phyloP scores from a whole-genome alignment of 2,888 invertebrate genomes.

The Frankliniella fusca region DNA sequence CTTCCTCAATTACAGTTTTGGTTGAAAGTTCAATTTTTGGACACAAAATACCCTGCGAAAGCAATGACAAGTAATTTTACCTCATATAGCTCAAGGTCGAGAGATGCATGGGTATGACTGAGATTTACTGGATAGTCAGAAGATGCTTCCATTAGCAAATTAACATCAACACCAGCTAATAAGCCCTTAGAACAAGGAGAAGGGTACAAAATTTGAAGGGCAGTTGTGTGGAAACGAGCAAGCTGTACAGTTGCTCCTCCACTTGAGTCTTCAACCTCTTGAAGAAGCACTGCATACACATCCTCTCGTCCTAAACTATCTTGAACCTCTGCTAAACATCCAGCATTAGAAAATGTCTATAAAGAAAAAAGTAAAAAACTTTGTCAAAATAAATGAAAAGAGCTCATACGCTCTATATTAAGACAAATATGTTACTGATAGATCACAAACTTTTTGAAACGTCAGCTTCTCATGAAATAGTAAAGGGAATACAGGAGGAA shows the following conservation, averaged over 20 bases:
- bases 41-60: not conserved
- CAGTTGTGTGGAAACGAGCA: constrained; percentile 60
- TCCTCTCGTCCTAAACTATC: constrained; percentile 55
- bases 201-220: constrained; percentile 63
- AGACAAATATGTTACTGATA: too few relatives aligned
- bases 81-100: not conserved
- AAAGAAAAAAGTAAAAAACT: not conserved
- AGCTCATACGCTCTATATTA: not conserved
- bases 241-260: constrained; percentile 52
- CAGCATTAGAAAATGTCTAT: constrained; percentile 39
- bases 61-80: constrained; percentile 38
- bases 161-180: constrained; percentile 57
- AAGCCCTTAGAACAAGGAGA: constrained; percentile 53
- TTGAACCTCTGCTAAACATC: constrained; percentile 50
- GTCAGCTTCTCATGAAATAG: constrained; percentile 66
- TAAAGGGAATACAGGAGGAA: constrained; percentile 68
- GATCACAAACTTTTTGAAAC: constrained; percentile 55
- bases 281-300: constrained; percentile 61
- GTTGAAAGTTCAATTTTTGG: constrained; percentile 4
- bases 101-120: too few relatives aligned
- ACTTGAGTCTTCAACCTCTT: constrained; percentile 53
- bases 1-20: not conserved
- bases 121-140: constrained; percentile 60
- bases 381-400: not conserved
- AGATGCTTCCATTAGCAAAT: constrained; percentile 64